These are phyloP conservation scores for Leguminivora glycinivorella DNA, from an alignment of 1,140 invertebrate species.

Conservation along the genomic window DNA sequence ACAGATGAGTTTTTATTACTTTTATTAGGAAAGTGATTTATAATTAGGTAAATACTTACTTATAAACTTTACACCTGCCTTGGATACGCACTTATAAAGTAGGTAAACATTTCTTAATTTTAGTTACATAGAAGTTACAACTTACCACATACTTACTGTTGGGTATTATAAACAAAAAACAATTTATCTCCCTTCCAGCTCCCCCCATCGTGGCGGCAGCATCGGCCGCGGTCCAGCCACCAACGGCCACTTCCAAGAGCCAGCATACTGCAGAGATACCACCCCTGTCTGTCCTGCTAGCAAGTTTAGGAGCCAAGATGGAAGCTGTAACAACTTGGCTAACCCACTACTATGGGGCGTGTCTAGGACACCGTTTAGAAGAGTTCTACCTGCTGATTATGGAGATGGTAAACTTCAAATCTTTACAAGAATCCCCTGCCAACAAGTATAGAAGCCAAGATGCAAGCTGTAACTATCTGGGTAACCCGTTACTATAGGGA, in stretches of 20 bases:
- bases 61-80: too few species aligned
- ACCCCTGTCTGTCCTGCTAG: constrained; percentile 50
- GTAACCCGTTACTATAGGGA: constrained; percentile 88
- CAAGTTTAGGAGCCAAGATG: constrained; percentile 86
- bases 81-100: too few species aligned
- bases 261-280: constrained; percentile 54
- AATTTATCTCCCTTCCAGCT: constrained; percentile 41
- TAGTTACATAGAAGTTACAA: too few species aligned
- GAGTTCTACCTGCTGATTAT: constrained; percentile 85
- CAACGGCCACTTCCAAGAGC: constrained; percentile 67
- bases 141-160: too few species aligned
- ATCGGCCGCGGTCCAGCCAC: constrained; percentile 79
- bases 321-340: constrained; percentile 89
- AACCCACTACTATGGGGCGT: constrained; percentile 84
- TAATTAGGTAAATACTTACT: too few species aligned
- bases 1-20: too few species aligned
- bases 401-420: constrained; percentile 82
- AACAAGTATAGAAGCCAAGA: constrained; percentile 84
- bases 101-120: too few species aligned
- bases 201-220: constrained; percentile 52
- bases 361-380: constrained; percentile 87
- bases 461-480: constrained; percentile 90
- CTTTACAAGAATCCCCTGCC: too few species aligned
- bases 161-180: too few species aligned
- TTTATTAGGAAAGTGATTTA: too few species aligned